Evolutionary conservation across 2,797 vertebrate genomes (phyloP).

Genomic region (Vespertilio murinus): DNA sequence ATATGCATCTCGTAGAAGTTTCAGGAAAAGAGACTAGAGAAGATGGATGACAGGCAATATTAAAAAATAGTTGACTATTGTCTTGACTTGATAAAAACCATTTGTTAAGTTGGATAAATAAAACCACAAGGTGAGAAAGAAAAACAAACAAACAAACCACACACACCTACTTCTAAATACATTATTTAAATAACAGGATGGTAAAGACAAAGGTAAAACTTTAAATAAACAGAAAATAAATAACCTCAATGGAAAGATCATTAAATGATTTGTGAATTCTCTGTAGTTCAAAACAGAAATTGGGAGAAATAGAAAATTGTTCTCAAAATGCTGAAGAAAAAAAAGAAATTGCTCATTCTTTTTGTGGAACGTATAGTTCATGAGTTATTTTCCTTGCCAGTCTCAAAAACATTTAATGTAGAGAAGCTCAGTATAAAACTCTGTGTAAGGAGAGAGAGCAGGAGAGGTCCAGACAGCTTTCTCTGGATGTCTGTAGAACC

Average conservation of each 20-base stretch:
- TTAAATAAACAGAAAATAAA: neutral
- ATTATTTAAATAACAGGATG: neutral
- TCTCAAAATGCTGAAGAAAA: neutral
- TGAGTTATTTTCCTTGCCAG: neutral
- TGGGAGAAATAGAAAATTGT: neutral
- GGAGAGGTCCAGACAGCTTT: neutral
- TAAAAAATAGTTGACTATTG: neutral
- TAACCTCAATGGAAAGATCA: neutral
- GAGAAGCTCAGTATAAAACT: neutral
- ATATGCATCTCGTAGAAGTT: neutral
- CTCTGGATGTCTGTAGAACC: fast-evolving
- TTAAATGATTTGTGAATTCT: neutral
- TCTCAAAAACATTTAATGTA: neutral
- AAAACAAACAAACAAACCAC: no score
- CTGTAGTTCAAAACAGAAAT: neutral
- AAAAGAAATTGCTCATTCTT: neutral
- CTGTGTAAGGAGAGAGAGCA: no score
- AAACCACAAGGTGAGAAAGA: neutral
- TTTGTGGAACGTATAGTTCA: neutral
- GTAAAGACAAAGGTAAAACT: neutral
- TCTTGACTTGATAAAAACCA: neutral
- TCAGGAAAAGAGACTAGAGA: neutral
- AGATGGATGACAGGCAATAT: neutral
- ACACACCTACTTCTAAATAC: neutral
- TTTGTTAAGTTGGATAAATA: neutral